Percentiles rank a stretch among this genome's conserved stretches.
These are phyloP conservation scores for Tetrao urogallus DNA, from an alignment of 2,113 vertebrate genomes.

Conservation along the genomic window DNA sequence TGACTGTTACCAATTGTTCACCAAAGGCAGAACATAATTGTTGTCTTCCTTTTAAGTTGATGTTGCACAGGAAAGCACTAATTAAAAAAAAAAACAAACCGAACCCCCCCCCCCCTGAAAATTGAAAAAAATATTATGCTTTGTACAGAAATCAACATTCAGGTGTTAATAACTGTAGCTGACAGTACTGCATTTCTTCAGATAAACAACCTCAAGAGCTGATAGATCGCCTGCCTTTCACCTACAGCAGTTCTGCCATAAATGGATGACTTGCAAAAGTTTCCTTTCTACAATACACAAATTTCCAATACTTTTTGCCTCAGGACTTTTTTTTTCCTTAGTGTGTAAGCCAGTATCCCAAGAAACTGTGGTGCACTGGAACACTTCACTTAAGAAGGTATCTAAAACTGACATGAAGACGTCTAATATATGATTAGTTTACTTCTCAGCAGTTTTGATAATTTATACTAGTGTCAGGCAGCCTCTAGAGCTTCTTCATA, in stretches of 20 bases:
- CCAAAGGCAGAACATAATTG: not conserved
- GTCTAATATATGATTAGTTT: not conserved
- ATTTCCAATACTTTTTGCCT: not conserved
- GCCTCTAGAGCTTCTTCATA: not conserved
- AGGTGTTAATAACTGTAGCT: not conserved
- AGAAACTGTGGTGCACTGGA: not conserved
- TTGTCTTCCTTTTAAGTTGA: not conserved
- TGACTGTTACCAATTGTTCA: not conserved
- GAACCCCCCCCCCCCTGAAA: no score
- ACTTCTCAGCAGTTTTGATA: not conserved
- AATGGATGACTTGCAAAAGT: not conserved
- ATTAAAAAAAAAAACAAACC: not conserved
- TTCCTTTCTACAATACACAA: not conserved
- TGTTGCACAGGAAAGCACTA: conserved; percentile 22
- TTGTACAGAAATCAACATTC: not conserved
- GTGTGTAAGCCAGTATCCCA: not conserved
- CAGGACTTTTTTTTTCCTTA: not conserved
- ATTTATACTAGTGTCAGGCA: not conserved
- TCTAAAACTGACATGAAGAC: not conserved
- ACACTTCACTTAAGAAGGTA: not conserved
- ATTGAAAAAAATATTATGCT: not conserved
- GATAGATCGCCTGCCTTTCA: not conserved
- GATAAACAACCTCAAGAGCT: not conserved
- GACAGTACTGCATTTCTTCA: conserved; percentile 37
- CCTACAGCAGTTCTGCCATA: not conserved